Conservation (phyloP, 2,888 invertebrate genomes). For the Heliconius erato region DNA sequence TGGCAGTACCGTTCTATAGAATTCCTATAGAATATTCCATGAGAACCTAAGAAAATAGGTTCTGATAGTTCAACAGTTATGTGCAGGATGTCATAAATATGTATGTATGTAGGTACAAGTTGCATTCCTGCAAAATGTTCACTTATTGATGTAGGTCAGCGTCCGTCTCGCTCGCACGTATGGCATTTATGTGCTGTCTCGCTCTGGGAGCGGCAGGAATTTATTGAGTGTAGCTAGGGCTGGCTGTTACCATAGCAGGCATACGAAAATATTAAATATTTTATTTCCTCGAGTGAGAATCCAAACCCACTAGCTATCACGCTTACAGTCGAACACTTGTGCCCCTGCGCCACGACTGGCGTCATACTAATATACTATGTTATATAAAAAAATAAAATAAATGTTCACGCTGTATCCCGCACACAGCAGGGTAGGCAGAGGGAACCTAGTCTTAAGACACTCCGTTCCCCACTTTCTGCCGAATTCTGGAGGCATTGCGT, state of each 20-base stretch:
- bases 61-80: slow-evolving; percentile 27
- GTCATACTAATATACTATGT: no score
- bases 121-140: slow-evolving; percentile 74
- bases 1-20: background rate
- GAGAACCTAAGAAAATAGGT: slow-evolving; percentile 17
- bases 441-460: no score
- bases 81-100: slow-evolving; percentile 34
- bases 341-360: no score
- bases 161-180: slow-evolving; percentile 59
- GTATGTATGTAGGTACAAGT: slow-evolving; percentile 51
- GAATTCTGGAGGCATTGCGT: no score
- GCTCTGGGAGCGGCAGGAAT: slow-evolving; percentile 60
- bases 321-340: no score
- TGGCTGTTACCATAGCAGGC: background rate
- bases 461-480: no score
- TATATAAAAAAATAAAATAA: no score
- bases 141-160: slow-evolving; percentile 82
- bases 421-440: no score
- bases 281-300: no score
- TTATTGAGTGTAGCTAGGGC: slow-evolving; percentile 59
- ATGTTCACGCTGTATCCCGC: no score
- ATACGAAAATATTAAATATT: no score
- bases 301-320: no score
- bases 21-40: slow-evolving; percentile 6
- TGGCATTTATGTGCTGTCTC: slow-evolving; percentile 48